phyloP scores from a whole-genome alignment of 2,888 invertebrate genomes.

The Nomada fucata region DNA sequence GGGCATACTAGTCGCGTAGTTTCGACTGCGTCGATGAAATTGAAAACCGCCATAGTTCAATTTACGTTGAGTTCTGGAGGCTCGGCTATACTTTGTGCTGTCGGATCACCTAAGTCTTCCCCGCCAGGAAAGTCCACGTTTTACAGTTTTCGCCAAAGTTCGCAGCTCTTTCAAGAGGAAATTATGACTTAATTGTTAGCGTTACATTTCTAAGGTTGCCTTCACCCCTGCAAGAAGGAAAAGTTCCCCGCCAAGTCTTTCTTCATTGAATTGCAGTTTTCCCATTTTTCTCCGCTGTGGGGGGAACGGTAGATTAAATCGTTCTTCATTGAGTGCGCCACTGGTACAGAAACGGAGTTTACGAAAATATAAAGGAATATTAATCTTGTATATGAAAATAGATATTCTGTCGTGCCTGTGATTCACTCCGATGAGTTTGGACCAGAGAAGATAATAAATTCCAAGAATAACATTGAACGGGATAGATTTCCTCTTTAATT shows the following conservation, averaged over 20 bases:
- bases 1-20: neutral
- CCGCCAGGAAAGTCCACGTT: neutral
- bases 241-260: neutral
- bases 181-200: constrained; percentile 1
- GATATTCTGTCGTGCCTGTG: no score
- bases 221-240: no score
- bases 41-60: neutral
- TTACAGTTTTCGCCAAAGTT: neutral
- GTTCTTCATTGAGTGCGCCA: neutral
- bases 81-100: neutral
- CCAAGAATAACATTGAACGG: neutral
- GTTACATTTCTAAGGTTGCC: no score
- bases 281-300: neutral
- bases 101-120: neutral
- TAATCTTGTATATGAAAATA: no score
- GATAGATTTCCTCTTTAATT: constrained; percentile 8
- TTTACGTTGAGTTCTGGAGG: neutral
- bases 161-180: neutral
- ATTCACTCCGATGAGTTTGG: no score
- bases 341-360: no score
- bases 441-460: neutral
- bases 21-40: neutral
- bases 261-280: neutral
- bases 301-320: neutral
- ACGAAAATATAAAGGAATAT: no score